Evolutionary conservation across 2,888 invertebrate species (phyloP), one percentile per base, ranked within the genome.

Genomic region (Plagodis pulveraria): DNA sequence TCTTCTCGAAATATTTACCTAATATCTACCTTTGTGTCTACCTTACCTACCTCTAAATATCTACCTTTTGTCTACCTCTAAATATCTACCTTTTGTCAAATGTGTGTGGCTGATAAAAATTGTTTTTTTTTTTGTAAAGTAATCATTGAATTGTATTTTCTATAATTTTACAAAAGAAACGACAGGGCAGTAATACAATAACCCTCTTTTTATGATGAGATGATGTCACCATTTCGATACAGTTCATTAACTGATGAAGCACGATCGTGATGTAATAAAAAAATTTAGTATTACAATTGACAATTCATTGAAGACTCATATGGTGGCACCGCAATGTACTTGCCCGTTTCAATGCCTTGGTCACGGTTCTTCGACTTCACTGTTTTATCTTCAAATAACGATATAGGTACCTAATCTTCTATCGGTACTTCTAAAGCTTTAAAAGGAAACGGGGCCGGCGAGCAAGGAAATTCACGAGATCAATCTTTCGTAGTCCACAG

Each of bases 221-320:
- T 58, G 58, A 58, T 42, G 50, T 58, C 58, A 58, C 46, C 43
- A 41, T 40, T 44, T 41, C 48, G 51, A 58, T 64, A 49, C 63
- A 58, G 53, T 58, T 49, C 57, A 63, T 66, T 64, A 60, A 54
- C 42, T 52, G 43, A 36, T 48, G 54, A 58, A 43, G 50, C 45
- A 46, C 34, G 45, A 44, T 57, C 54, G 56, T 48, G 46, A 35
- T 56, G 35, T 42, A 56, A 46, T 51, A 46, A 64, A 60, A 63
- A 59, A 49, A 32, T 34, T n/a, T 38, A 52, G 42, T 22, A 50
- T 54, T 62, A 59, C 59, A 62, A 67, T 67, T 65, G 66, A 44
- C 55, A 50, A 55, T 65, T 65, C 65, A 58, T 65, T 40, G 53
- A 49, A 50, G 42, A 38, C 44, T 47, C 51, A 51, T 9, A 36